Conservation (phyloP, 2,888 invertebrate genomes). For the Octodonta nipae region DNA sequence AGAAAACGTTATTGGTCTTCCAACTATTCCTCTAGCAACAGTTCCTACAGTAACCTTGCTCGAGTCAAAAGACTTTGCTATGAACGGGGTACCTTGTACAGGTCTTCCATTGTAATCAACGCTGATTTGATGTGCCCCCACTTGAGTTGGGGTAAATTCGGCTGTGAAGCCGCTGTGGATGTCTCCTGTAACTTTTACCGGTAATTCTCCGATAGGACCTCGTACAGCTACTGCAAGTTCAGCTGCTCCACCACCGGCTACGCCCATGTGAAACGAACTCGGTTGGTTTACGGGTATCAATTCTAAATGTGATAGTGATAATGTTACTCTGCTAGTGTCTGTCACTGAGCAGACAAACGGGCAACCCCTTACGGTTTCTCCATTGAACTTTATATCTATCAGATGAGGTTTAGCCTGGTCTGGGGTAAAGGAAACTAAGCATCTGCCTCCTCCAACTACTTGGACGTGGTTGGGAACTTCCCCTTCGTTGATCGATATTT, state of each 20-base stretch:
- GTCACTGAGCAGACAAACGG: constrained; percentile 79
- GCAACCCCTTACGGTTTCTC: constrained; percentile 81
- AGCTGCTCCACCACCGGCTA: constrained; percentile 60
- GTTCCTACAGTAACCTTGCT: constrained; percentile 66
- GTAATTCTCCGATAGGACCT: constrained; percentile 74
- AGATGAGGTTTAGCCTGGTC: constrained; percentile 81
- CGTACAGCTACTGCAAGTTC: constrained; percentile 81
- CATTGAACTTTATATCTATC: constrained; percentile 92
- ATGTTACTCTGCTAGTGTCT: constrained; percentile 61
- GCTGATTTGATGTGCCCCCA: constrained; percentile 84
- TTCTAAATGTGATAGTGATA: constrained; percentile 64
- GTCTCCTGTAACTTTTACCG: constrained; percentile 79
- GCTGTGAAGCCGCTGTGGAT: constrained; percentile 78
- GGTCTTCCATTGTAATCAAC: constrained; percentile 84
- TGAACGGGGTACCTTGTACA: constrained; percentile 77
- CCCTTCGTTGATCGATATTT: constrained; percentile 98
- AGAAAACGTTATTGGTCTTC: constrained; percentile 84
- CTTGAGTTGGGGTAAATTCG: constrained; percentile 81
- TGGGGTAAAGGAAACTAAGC: constrained; percentile 87
- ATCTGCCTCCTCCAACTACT: constrained; percentile 89
- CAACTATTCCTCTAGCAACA: constrained; percentile 69
- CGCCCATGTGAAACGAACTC: constrained; percentile 66
- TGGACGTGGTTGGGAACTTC: constrained; percentile 97
- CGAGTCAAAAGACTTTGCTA: constrained; percentile 87
- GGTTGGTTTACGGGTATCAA: constrained; percentile 72